Conservation (phyloP, 2,113 vertebrate genomes). For the Ailurus styani region DNA sequence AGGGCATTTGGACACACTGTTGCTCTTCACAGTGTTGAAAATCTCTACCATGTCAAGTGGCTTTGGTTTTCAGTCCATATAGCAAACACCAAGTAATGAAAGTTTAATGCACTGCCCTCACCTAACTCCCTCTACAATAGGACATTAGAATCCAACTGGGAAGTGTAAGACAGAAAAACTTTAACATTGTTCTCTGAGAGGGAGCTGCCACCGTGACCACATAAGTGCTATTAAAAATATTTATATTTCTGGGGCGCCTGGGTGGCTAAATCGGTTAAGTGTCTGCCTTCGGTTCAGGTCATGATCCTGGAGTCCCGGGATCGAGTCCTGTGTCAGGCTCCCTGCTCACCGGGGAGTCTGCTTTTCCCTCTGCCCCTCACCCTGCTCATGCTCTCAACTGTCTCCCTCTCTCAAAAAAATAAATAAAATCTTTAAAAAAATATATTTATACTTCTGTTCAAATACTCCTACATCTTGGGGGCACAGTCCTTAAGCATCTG, state of each 20-base stretch:
- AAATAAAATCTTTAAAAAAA: neutral
- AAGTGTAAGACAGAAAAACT: neutral
- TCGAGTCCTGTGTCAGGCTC: neutral
- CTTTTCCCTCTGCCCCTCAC: neutral
- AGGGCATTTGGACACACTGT: neutral
- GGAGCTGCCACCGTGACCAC: neutral
- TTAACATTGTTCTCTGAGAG: neutral
- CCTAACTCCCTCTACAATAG: neutral
- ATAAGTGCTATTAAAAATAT: neutral
- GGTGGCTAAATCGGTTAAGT: neutral
- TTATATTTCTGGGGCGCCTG: neutral
- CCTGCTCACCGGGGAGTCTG: neutral
- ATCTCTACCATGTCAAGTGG: neutral
- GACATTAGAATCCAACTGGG: neutral
- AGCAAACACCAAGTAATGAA: neutral
- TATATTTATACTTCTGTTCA: neutral
- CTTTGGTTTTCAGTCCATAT: neutral
- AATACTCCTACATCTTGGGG: no score
- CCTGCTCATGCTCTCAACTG: neutral
- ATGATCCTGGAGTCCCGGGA: neutral
- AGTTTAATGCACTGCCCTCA: neutral
- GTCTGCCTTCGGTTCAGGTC: neutral
- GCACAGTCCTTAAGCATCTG: no score
- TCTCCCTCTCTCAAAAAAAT: neutral
- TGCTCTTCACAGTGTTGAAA: neutral